Evolutionary conservation across 2,888 invertebrate genomes (phyloP).

Genomic region (Aporophyla nigra): DNA sequence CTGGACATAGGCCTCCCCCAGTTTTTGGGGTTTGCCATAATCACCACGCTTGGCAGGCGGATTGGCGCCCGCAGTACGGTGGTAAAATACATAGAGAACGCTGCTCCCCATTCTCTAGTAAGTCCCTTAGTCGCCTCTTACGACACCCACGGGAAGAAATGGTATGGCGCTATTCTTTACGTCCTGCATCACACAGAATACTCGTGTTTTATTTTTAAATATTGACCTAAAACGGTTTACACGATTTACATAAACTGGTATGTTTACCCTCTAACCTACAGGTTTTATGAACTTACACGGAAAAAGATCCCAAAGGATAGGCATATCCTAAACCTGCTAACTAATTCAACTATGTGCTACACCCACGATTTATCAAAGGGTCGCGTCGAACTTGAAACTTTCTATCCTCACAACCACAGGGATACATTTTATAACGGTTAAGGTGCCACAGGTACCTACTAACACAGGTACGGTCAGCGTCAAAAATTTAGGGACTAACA

Average conservation of each 20-base stretch:
- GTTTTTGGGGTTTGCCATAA: no score
- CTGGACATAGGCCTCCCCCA: no score
- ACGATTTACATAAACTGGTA: slow-evolving; percentile 22
- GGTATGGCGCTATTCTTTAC: no score
- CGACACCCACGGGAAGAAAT: no score
- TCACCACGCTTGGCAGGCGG: no score
- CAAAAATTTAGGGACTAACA: neutral
- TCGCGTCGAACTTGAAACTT: slow-evolving; percentile 53
- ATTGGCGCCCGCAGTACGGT: no score
- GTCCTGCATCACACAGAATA: no score
- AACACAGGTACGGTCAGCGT: slow-evolving; percentile 2
- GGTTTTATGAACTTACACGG: slow-evolving; percentile 28
- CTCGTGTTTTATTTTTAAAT: no score
- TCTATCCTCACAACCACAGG: slow-evolving; percentile 18
- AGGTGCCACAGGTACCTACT: slow-evolving; percentile 16
- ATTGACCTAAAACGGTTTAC: slow-evolving; percentile 20
- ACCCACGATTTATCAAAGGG: slow-evolving; percentile 41
- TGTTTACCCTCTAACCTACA: slow-evolving; percentile 2
- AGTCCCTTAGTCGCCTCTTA: no score
- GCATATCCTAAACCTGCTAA: slow-evolving; percentile 31
- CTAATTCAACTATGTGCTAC: slow-evolving; percentile 48
- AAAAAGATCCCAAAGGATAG: slow-evolving; percentile 18
- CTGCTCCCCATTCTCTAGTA: no score
- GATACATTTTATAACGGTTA: slow-evolving; percentile 27
- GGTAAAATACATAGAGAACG: no score